These are phyloP conservation scores for Gymnocheta viridis DNA, from an alignment of 2,888 invertebrate genomes.

Conservation along the genomic window DNA sequence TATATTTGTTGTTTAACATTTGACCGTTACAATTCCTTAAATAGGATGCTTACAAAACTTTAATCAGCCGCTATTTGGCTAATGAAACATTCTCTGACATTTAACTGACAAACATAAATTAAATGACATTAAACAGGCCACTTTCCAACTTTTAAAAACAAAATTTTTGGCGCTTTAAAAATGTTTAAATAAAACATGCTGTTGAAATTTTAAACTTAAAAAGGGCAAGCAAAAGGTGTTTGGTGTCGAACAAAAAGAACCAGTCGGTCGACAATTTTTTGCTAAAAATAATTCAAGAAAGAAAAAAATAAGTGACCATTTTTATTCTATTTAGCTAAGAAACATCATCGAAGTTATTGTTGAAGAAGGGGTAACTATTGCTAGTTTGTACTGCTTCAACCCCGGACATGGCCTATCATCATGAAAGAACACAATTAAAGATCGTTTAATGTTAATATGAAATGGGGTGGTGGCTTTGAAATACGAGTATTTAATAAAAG, in stretches of 20 bases:
- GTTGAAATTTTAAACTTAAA: background rate
- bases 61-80: slow-evolving; percentile 16
- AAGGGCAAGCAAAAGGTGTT: background rate
- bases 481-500: background rate
- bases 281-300: background rate
- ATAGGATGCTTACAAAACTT: slow-evolving; percentile 30
- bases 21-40: slow-evolving; percentile 46
- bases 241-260: too few species aligned
- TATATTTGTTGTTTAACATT: slow-evolving; percentile 23
- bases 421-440: slow-evolving; percentile 12
- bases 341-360: background rate
- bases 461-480: slow-evolving; percentile 22
- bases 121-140: slow-evolving; percentile 5
- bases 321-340: background rate
- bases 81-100: background rate
- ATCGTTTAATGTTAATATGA: background rate
- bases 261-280: slow-evolving; percentile 1
- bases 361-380: slow-evolving; percentile 38
- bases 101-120: slow-evolving; percentile 46
- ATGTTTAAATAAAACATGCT: slow-evolving; percentile 22
- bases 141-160: background rate
- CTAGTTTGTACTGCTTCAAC: background rate
- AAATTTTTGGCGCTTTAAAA: slow-evolving; percentile 37
- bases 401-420: slow-evolving; percentile 50
- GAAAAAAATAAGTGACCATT: slow-evolving; percentile 27